Conservation (phyloP, 2,797 vertebrate genomes). For the Onychomys torridus region DNA sequence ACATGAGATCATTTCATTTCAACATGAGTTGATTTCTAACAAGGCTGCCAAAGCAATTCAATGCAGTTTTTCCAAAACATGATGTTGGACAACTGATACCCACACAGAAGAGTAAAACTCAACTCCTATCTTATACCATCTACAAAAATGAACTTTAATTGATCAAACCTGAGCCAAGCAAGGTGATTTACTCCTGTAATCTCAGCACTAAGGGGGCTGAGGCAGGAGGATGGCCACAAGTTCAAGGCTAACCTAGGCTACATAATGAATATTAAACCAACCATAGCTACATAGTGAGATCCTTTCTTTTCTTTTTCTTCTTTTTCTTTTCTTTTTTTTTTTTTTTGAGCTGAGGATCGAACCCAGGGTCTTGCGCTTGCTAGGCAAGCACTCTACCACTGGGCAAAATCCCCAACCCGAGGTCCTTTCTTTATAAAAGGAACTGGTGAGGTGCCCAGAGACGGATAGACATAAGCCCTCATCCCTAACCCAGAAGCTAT, state of each 20-base stretch:
- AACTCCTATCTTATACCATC: neutral
- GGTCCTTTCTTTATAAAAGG: too few relatives aligned
- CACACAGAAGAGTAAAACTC: too few relatives aligned
- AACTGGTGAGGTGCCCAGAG: too few relatives aligned
- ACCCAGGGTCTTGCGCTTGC: too few relatives aligned
- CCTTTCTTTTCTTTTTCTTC: too few relatives aligned
- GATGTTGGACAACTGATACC: neutral
- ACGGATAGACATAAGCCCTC: too few relatives aligned
- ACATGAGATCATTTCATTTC: neutral
- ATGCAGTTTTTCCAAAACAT: neutral
- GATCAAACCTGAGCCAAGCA: neutral
- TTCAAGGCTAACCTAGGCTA: neutral
- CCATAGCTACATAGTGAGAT: neutral
- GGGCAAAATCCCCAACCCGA: too few relatives aligned
- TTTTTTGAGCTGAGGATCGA: too few relatives aligned
- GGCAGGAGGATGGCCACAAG: neutral
- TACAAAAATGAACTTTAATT: neutral
- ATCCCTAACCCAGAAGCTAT: neutral
- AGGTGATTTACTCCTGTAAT: neutral
- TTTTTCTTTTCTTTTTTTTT: too few relatives aligned
- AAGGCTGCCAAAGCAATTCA: neutral
- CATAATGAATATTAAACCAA: neutral
- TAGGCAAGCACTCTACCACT: too few relatives aligned
- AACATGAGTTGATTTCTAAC: neutral
- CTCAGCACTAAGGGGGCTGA: neutral